These are phyloP conservation scores for Neolamprologus ventralis DNA, from an alignment of 2,113 vertebrate species.

Conservation along the genomic window DNA sequence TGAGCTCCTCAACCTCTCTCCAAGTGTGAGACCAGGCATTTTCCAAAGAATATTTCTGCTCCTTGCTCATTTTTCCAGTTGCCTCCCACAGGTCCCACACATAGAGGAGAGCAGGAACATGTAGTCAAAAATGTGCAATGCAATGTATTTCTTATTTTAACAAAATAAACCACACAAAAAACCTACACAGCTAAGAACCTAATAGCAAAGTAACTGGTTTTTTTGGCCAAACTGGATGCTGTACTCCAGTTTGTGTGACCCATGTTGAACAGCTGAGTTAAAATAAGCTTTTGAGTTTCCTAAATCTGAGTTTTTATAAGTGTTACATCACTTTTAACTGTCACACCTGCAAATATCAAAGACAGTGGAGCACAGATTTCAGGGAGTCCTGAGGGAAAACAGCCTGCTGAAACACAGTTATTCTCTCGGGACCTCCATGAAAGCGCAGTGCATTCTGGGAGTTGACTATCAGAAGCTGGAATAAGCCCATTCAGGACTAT, in stretches of 20 bases:
- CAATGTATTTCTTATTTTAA: neutral
- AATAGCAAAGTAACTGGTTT: neutral
- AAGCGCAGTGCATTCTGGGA: neutral
- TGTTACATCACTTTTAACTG: neutral
- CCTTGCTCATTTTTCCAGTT: neutral
- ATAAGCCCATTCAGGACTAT: neutral
- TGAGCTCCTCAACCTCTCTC: neutral
- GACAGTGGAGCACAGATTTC: neutral
- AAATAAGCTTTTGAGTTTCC: neutral
- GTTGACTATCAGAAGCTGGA: neutral
- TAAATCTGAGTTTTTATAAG: neutral
- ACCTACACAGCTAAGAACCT: neutral
- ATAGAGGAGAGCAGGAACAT: neutral
- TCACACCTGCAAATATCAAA: neutral
- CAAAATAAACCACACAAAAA: neutral
- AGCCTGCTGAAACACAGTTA: neutral
- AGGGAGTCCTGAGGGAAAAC: neutral
- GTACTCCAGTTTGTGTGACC: neutral
- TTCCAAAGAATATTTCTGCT: neutral
- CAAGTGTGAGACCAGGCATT: neutral
- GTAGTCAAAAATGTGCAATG: neutral
- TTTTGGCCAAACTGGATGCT: neutral
- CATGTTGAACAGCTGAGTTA: neutral
- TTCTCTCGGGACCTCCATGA: neutral
- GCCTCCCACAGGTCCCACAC: neutral